Base-by-base conservation (phyloP, 2,888 invertebrate genomes). In the Hypercompe scribonia region DNA sequence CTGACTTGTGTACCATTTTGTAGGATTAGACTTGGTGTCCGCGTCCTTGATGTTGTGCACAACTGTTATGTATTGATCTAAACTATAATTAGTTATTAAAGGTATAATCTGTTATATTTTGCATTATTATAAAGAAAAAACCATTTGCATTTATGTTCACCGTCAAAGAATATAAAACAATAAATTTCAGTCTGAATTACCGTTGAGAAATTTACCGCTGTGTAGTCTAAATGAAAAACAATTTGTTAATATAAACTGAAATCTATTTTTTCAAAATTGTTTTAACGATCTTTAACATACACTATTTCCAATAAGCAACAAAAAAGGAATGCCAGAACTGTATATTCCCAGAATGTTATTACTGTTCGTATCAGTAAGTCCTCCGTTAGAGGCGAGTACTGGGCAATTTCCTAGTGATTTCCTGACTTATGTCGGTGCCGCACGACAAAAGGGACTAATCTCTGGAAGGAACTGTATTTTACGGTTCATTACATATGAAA, bases 381-480 rank as follows among this genome's bases (percentile, higher is more conserved):
- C 63, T 80, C 74, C 70, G 74, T 71, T 70, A 75, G 75, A 78
- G 79, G 81, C 85, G 86, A 89, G 87, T 86, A 86, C 89, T 86
- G 84, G 86, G 90, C 93, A 94, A 95, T 95, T 94, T 94, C 93
- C 94, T 91, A 79, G 87, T 88, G 90, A 93, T 93, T 92, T 93
- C 93, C 93, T 90, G 87, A 74, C 76, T 71, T 79, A 78, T 80
- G 84, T 75, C 84, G 81, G 80, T 84, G 84, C 84, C 79, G 83
- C 84, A 81, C 90, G 89, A 92, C 92, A 94, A 93, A 93, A 90
- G 91, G 86, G 89, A 88, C 90, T 93, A 93, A 94, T 94, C 92
- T 90, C 83, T 89, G 89, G 86, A 90, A 91, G 91, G 90, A 94
- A 93, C 90, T 92, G 90, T 89, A 92, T 94, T 94, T 91, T 88